A percentile compares a stretch with the other conserved stretches of the same genome.
phyloP scores from a whole-genome alignment of 2,797 vertebrate species.

The Clangula hyemalis region DNA sequence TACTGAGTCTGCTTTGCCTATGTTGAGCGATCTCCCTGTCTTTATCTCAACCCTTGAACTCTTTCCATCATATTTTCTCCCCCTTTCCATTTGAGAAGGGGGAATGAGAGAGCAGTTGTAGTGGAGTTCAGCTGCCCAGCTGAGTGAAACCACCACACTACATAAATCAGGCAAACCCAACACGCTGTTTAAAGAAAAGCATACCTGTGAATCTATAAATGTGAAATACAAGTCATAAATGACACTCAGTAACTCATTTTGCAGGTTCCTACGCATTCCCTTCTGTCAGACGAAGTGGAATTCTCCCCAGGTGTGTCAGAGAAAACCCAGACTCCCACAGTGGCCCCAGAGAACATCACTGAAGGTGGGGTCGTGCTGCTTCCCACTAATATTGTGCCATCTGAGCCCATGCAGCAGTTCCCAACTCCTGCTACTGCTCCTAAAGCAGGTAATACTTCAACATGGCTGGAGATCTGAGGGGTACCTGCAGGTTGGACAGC shows the following conservation, averaged over 20 bases:
- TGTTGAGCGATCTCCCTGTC: too few relatives aligned
- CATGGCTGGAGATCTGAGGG: neutral
- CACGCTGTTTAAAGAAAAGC: neutral
- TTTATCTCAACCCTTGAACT: too few relatives aligned
- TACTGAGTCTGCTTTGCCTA: too few relatives aligned
- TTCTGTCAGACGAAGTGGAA: constrained; percentile 50
- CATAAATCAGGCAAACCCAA: neutral
- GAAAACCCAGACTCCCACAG: neutral
- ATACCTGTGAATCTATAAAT: neutral
- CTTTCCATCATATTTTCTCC: too few relatives aligned
- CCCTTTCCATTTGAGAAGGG: too few relatives aligned
- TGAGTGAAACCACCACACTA: neutral
- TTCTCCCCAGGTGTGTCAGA: neutral
- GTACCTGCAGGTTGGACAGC: neutral
- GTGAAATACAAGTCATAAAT: neutral
- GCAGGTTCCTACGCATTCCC: constrained; percentile 71
- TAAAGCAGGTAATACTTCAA: constrained; percentile 68
- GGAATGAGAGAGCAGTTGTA: too few relatives aligned
- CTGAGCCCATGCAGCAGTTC: neutral
- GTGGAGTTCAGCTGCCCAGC: too few relatives aligned
- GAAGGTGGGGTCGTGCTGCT: constrained; percentile 3
- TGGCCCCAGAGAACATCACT: constrained; percentile 5
- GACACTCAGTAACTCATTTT: constrained; percentile 29
- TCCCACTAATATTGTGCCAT: neutral
- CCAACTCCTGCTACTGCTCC: neutral